Conservation (phyloP, 1,140 invertebrate genomes). For the Tenebrio molitor region DNA sequence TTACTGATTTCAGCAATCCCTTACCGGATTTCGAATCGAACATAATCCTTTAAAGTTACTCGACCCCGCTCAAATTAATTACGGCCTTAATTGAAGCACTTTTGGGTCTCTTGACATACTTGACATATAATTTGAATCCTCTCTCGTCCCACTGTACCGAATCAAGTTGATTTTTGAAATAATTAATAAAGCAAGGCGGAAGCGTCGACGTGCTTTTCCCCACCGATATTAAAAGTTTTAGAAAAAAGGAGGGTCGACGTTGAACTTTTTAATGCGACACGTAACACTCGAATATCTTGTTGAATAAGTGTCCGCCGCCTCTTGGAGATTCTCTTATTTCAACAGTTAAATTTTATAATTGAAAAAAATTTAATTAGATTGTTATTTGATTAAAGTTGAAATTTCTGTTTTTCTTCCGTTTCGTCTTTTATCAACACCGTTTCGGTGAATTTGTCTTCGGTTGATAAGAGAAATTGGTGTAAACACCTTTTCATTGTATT, state of each 20-base stretch:
- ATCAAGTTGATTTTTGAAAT: not conserved
- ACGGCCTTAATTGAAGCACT: not conserved
- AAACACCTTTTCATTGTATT: no score
- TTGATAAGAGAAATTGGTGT: no score
- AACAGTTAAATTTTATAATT: slow-evolving; percentile 2
- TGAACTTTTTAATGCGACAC: not conserved
- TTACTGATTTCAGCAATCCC: not conserved
- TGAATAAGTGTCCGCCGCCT: not conserved
- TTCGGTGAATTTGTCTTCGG: no score
- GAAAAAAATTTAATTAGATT: not conserved
- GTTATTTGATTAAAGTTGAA: not conserved
- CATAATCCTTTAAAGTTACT: slow-evolving; percentile 2
- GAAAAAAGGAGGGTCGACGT: not conserved
- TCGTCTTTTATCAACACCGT: no score
- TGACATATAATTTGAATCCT: not conserved
- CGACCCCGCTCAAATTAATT: not conserved
- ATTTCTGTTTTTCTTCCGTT: no score
- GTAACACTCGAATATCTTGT: not conserved
- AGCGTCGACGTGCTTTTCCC: not conserved
- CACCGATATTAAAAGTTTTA: not conserved
- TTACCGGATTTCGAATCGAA: not conserved
- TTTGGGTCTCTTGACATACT: not conserved
- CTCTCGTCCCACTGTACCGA: not conserved
- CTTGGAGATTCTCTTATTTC: not conserved
- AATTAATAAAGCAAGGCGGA: not conserved